phyloP scores from a whole-genome alignment of 1,140 invertebrate genomes.

The Tetragonula clypearis region DNA sequence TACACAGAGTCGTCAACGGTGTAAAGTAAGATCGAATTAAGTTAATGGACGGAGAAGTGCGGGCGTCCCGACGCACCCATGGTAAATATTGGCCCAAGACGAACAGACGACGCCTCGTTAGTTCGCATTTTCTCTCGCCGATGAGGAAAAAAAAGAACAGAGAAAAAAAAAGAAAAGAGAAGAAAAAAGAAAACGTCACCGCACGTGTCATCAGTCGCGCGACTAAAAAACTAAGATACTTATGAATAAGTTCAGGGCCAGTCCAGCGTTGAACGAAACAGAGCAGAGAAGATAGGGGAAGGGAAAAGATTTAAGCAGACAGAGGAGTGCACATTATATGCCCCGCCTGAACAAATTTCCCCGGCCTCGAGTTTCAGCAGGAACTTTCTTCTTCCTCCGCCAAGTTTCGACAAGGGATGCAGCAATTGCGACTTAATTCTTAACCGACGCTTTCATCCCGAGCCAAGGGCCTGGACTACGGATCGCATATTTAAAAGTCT shows the following conservation, averaged over 20 bases:
- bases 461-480: neutral
- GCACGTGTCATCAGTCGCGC: neutral
- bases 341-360: conserved; percentile 39
- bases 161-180: neutral
- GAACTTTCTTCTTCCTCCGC: conserved; percentile 51
- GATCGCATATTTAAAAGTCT: conserved; percentile 41
- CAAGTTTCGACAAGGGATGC: conserved; percentile 58
- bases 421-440: conserved; percentile 61
- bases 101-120: conserved; percentile 50
- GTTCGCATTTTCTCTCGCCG: conserved; percentile 30
- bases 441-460: conserved; percentile 48
- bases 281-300: no score
- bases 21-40: conserved; percentile 62
- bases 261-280: neutral
- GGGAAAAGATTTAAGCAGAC: neutral
- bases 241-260: conserved; percentile 44
- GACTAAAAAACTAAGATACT: conserved; percentile 42
- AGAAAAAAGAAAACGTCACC: no score
- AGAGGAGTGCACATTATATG: conserved; percentile 5
- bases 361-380: conserved; percentile 37
- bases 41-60: conserved; percentile 61
- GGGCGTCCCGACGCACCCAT: conserved; percentile 52
- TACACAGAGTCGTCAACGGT: conserved; percentile 14
- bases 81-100: conserved; percentile 59
- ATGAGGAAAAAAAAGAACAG: neutral